Evolutionary conservation across 2,113 vertebrate genomes (phyloP).

Genomic region (Platysternon megacephalum): DNA sequence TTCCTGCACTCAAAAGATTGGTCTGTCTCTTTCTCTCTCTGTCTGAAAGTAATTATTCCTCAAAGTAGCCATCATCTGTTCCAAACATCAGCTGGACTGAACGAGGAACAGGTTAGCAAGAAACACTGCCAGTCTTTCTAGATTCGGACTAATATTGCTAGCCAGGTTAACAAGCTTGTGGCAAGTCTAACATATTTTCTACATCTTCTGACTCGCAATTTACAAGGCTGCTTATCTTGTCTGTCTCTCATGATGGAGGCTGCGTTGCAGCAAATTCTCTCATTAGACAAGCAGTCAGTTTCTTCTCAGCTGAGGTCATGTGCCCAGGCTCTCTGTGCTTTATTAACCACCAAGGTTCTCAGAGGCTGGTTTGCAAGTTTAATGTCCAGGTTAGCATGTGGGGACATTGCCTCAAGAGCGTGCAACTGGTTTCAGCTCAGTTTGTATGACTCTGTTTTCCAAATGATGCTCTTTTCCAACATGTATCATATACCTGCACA

Average conservation of each 20-base stretch:
- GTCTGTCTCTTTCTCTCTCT: neutral
- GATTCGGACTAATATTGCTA: neutral
- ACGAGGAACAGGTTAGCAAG: neutral
- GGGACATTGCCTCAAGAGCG: neutral
- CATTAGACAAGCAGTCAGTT: neutral
- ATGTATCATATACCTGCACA: neutral
- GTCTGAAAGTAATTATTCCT: neutral
- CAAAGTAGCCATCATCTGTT: neutral
- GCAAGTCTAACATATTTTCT: no score
- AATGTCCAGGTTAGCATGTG: neutral
- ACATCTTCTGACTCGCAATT: neutral
- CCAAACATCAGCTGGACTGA: neutral
- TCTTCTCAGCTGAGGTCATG: neutral
- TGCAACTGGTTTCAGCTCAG: neutral
- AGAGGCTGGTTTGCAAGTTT: neutral
- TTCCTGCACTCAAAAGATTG: neutral
- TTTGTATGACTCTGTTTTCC: neutral
- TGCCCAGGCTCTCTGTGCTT: neutral
- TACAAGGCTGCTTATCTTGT: neutral
- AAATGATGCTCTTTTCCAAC: neutral
- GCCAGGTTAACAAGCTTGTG: neutral
- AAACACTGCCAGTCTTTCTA: neutral
- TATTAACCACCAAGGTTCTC: neutral
- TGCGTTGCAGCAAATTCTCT: neutral
- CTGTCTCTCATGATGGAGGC: neutral